A percentile compares a stretch with the other conserved stretches of the same genome.
phyloP scores from a whole-genome alignment of 1,140 invertebrate species.

The Schlechtendalia chinensis region DNA sequence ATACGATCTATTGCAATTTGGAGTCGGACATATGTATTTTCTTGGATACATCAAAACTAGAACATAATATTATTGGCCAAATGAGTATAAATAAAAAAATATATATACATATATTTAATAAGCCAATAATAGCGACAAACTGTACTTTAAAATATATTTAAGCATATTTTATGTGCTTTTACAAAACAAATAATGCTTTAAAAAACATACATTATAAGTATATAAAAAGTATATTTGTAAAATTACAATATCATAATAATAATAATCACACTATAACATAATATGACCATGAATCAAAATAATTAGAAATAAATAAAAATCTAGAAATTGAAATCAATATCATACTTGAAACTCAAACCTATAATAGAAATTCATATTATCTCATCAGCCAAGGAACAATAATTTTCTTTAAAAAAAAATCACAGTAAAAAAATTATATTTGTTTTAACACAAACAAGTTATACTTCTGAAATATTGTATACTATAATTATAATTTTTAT shows the following conservation, averaged over 20 bases:
- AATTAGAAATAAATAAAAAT: neutral
- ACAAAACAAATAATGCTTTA: neutral
- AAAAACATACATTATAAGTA: neutral
- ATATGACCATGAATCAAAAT: neutral
- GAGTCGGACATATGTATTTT: constrained; percentile 42
- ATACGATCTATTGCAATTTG: constrained; percentile 56
- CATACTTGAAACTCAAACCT: neutral
- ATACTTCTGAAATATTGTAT: no score
- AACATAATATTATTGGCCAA: constrained; percentile 4
- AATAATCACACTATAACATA: no score
- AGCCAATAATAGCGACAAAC: neutral
- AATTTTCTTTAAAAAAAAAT: no score
- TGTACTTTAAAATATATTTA: neutral
- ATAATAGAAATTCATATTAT: neutral
- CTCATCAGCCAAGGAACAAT: neutral
- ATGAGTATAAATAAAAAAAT: neutral
- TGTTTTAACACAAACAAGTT: no score
- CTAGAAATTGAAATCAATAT: neutral
- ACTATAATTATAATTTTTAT: no score
- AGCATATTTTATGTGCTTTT: neutral
- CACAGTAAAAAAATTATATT: no score
- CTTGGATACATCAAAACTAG: constrained; percentile 17
- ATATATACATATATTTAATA: neutral
- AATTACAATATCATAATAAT: no score
- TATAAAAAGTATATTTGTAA: neutral